Evolutionary conservation across 2,888 invertebrate genomes (phyloP), one percentile per base, ranked within the genome.

Genomic region (Drosophila eohydei): DNA sequence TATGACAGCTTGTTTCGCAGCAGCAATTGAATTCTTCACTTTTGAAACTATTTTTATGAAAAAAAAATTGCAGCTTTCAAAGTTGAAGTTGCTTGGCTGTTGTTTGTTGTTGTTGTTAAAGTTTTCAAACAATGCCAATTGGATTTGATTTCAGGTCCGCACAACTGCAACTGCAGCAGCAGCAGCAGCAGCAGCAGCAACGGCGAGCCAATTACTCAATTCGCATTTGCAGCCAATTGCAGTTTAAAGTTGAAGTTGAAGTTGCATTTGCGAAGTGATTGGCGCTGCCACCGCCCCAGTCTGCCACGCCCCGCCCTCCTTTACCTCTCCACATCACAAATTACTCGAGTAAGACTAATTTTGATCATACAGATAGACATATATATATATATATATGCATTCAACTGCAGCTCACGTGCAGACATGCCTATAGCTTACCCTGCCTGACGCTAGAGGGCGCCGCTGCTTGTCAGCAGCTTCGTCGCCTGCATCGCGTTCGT

Each of bases 171-270:
- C 44, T 30, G 43, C 38, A 54, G 56, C 67, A 38, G 16, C 6
- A 16, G 16, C 48, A 38, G 16, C 6, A 30, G 28, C 51, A 52
- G 36, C 36, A 9, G n/a, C 52, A 3, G 11, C 51, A 14, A 52
- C 55, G 26, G 58, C 55, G 21, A 41, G 80, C 80, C 82, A 85
- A 89, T 89, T 85, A 87, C 84, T 80, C 87, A 83, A 83, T 83
- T 78, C 71, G 71, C 70, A 74, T 71, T 50, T 50, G 66, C 74
- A 75, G 60, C 62, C 55, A 41, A 86, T 86, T 86, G 86, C 74
- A 78, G 78, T 81, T 86, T 78, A 71, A 73, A 85, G 83, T 73
- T 78, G 77, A 84, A 76, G 87, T 81, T 71, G 71, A 78, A 74
- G 66, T 74, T 77, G 74, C 64, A 78, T 74, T 77, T 62, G 71